These are phyloP conservation scores for Orchesella flavescens DNA, from an alignment of 2,888 invertebrate genomes.

Conservation along the genomic window DNA sequence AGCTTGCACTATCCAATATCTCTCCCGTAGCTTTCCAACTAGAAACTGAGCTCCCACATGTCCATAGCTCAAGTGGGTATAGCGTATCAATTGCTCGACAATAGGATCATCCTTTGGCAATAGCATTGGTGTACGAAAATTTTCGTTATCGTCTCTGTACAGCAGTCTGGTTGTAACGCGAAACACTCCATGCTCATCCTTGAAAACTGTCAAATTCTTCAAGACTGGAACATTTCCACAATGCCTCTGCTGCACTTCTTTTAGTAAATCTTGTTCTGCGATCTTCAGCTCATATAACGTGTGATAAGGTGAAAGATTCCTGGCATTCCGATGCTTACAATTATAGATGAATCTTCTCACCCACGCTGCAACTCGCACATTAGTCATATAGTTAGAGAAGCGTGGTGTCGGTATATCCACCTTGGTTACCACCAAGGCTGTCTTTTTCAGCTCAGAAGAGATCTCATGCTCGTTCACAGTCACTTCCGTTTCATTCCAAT, in stretches of 20 bases:
- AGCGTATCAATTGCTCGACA: neutral
- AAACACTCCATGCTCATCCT: neutral
- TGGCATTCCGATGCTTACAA: neutral
- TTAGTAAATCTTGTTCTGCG: neutral
- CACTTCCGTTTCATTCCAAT: neutral
- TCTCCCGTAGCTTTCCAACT: neutral
- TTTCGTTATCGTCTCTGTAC: neutral
- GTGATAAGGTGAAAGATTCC: no score
- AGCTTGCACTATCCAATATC: conserved; percentile 32
- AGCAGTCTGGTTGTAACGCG: neutral
- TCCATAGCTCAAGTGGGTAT: neutral
- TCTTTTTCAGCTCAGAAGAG: neutral
- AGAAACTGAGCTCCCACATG: conserved; percentile 31
- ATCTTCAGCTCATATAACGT: neutral
- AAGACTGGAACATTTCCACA: neutral
- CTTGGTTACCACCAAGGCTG: neutral
- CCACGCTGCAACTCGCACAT: neutral
- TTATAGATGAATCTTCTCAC: neutral
- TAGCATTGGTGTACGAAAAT: neutral
- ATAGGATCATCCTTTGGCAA: conserved; percentile 9
- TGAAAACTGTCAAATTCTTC: neutral
- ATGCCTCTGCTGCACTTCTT: neutral
- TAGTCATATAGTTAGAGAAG: neutral
- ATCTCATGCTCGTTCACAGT: neutral
- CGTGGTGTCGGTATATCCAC: neutral